Evolutionary conservation across 1,140 invertebrate species (phyloP).

Genomic region (Telenomus remus): DNA sequence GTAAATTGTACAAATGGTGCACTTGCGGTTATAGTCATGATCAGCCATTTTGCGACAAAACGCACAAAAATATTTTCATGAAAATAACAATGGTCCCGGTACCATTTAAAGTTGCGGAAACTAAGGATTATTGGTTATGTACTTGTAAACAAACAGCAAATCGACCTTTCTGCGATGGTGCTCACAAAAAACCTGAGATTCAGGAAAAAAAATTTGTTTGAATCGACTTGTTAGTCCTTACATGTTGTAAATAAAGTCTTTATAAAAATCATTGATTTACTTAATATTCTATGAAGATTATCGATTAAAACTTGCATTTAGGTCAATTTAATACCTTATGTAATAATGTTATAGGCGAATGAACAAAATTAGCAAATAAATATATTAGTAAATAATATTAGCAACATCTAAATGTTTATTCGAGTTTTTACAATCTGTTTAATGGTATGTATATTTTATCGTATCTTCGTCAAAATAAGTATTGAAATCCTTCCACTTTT

Average conservation of each 20-base stretch:
- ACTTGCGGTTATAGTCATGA: slow-evolving; percentile 92
- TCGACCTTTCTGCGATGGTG: slow-evolving; percentile 98
- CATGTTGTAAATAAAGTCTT: slow-evolving; percentile 13
- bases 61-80: slow-evolving; percentile 85
- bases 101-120: slow-evolving; percentile 88
- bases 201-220: slow-evolving; percentile 28
- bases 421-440: neutral
- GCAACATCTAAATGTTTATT: neutral
- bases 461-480: slow-evolving; percentile 87
- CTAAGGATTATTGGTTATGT: slow-evolving; percentile 97
- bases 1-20: slow-evolving; percentile 96
- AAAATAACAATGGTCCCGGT: slow-evolving; percentile 86
- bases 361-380: too few species aligned
- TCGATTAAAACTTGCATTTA: too few species aligned
- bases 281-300: too few species aligned
- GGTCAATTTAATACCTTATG: too few species aligned
- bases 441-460: slow-evolving; percentile 76
- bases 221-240: neutral
- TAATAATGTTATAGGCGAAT: too few species aligned
- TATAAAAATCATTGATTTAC: too few species aligned
- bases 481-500: slow-evolving; percentile 81
- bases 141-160: slow-evolving; percentile 98
- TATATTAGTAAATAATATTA: too few species aligned
- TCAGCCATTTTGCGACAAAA: slow-evolving; percentile 97
- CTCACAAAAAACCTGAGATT: slow-evolving; percentile 81